Conservation (phyloP, 2,797 vertebrate species). For the Sebastes nivosus region DNA sequence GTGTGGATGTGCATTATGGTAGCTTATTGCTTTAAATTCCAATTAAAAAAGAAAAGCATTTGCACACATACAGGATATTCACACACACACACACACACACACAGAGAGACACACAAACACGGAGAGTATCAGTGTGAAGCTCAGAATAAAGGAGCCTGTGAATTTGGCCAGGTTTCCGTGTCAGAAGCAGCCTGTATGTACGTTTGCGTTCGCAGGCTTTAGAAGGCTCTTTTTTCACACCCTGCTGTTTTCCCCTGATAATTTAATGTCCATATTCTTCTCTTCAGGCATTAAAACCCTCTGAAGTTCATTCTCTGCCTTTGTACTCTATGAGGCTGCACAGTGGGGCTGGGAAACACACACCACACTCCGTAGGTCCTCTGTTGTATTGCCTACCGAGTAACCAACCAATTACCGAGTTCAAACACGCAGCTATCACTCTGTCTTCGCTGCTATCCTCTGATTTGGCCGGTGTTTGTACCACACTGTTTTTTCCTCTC, state of each 20-base stretch:
- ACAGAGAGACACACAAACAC: slow-evolving; percentile 40
- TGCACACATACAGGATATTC: slow-evolving; percentile 23
- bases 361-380: slow-evolving; percentile 73
- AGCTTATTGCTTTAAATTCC: slow-evolving; percentile 71
- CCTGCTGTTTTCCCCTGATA: slow-evolving; percentile 85
- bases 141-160: slow-evolving; percentile 76
- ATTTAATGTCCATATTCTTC: slow-evolving; percentile 82
- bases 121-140: slow-evolving; percentile 76
- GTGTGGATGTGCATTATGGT: slow-evolving; percentile 48
- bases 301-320: slow-evolving; percentile 79
- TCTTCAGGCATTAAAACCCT: slow-evolving; percentile 82
- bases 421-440: slow-evolving; percentile 77
- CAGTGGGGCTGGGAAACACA: slow-evolving; percentile 77
- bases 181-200: slow-evolving; percentile 77
- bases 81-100: slow-evolving; percentile 23
- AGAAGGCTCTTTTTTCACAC: slow-evolving; percentile 79
- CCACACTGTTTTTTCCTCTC: slow-evolving; percentile 18
- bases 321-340: slow-evolving; percentile 75
- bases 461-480: slow-evolving; percentile 69
- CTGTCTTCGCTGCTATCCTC: slow-evolving; percentile 62
- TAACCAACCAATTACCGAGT: slow-evolving; percentile 79
- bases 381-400: slow-evolving; percentile 74
- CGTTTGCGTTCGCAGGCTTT: slow-evolving; percentile 67
- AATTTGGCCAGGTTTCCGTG: slow-evolving; percentile 83
- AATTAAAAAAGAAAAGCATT: slow-evolving; percentile 67